Conservation (phyloP, 2,113 vertebrate genomes). For the Chlamydotis undulata region DNA sequence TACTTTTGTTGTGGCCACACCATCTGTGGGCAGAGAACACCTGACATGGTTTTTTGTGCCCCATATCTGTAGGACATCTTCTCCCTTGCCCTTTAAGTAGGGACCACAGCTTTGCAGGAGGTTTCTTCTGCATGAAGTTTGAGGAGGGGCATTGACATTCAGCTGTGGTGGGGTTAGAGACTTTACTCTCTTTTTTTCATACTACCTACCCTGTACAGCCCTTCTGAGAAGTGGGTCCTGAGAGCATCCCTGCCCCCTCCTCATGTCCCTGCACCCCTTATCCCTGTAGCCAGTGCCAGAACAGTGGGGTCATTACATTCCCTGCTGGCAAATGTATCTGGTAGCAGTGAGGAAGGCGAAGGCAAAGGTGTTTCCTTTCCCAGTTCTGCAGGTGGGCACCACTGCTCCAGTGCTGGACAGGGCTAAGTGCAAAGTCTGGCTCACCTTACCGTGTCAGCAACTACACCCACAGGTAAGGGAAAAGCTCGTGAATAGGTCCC, state of each 20-base stretch:
- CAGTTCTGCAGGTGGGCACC: neutral
- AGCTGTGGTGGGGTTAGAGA: no score
- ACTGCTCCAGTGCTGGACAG: neutral
- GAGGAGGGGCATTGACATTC: no score
- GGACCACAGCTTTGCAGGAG: no score
- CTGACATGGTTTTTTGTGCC: neutral
- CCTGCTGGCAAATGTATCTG: neutral
- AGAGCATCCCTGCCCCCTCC: neutral
- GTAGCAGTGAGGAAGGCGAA: neutral
- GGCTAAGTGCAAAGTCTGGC: neutral
- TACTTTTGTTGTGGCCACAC: neutral
- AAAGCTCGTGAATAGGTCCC: neutral
- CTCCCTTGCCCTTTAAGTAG: neutral
- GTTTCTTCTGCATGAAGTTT: no score
- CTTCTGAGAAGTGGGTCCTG: neutral
- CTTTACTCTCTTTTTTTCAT: no score
- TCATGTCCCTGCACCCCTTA: neutral
- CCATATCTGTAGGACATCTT: neutral
- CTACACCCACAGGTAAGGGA: neutral
- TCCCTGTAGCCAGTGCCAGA: neutral
- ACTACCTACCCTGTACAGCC: neutral
- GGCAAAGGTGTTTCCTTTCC: neutral
- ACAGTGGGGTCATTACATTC: neutral
- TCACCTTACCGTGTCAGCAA: rapidly evolving
- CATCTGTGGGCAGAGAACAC: neutral